A percentile compares a stretch with the other conserved stretches of the same genome.
Evolutionary conservation across 2,113 vertebrate species (phyloP).

Genomic region (Tachysurus fulvidraco): DNA sequence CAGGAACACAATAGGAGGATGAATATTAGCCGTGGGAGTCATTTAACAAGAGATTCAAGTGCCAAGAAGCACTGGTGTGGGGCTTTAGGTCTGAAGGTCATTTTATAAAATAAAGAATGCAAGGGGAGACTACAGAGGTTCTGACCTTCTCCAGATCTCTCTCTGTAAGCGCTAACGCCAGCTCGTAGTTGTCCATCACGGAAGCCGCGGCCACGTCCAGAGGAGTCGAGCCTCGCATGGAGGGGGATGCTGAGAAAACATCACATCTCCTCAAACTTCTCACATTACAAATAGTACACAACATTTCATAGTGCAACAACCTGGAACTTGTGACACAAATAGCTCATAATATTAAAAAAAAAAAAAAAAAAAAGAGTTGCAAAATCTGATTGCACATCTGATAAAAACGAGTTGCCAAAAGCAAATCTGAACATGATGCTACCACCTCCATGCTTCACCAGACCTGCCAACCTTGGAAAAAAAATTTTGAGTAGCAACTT

Average conservation of each 20-base stretch:
- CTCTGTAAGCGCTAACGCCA: constrained; percentile 87
- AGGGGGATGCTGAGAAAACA: constrained; percentile 81
- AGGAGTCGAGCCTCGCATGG: constrained; percentile 94
- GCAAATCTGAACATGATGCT: too few species aligned
- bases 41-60: background rate
- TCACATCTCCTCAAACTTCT: background rate
- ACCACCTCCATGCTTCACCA: background rate
- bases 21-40: background rate
- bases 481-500: too few species aligned
- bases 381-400: too few species aligned
- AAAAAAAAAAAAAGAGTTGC: too few species aligned
- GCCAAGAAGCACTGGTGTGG: background rate
- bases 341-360: too few species aligned
- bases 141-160: constrained; percentile 87
- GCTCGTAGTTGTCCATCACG: constrained; percentile 96
- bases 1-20: constrained; percentile 9
- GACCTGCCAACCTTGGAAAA: too few species aligned
- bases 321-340: background rate
- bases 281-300: background rate
- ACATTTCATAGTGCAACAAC: background rate
- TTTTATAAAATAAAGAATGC: background rate
- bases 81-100: background rate
- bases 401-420: too few species aligned
- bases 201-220: constrained; percentile 94
- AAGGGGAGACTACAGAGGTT: background rate